A percentile compares a stretch with the other conserved stretches of the same genome.
phyloP scores from a whole-genome alignment of 2,113 vertebrate species.

The Pimephales promelas region DNA sequence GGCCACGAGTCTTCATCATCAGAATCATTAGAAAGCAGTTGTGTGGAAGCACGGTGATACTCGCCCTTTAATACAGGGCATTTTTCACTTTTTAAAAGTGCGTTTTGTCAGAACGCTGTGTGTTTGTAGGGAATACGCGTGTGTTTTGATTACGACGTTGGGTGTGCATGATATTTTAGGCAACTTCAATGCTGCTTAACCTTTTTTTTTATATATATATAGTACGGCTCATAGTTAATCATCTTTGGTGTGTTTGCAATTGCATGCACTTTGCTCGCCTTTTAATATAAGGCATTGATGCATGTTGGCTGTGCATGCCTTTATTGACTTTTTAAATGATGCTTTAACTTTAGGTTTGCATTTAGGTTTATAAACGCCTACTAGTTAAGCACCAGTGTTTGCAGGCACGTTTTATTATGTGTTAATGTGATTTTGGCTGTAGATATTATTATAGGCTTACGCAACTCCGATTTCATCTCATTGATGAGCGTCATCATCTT shows the following conservation, averaged over 20 bases:
- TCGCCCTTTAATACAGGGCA: not conserved
- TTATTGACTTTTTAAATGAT: no score
- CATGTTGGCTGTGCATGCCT: not conserved
- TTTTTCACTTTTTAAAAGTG: not conserved
- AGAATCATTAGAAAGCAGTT: not conserved
- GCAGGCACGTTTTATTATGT: not conserved
- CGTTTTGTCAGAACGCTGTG: not conserved
- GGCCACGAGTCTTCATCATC: not conserved
- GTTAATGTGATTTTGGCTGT: not conserved
- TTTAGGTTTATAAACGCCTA: not conserved
- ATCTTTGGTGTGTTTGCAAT: not conserved
- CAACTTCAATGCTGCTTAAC: not conserved
- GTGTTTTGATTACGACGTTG: not conserved
- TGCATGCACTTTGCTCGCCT: not conserved
- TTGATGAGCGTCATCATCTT: not conserved
- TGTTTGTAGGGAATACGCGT: not conserved
- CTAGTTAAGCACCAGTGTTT: not conserved
- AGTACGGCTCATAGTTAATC: not conserved
- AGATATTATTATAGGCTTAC: not conserved
- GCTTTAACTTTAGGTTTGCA: not conserved
- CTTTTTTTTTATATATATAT: not conserved
- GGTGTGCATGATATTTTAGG: not conserved
- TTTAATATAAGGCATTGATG: not conserved
- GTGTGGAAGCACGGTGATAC: not conserved
- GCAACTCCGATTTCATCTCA: not conserved